A percentile compares a stretch with the other conserved stretches of the same genome.
Conservation (phyloP, 2,113 vertebrate species). For the Rhinopomastus cyanomelas region DNA sequence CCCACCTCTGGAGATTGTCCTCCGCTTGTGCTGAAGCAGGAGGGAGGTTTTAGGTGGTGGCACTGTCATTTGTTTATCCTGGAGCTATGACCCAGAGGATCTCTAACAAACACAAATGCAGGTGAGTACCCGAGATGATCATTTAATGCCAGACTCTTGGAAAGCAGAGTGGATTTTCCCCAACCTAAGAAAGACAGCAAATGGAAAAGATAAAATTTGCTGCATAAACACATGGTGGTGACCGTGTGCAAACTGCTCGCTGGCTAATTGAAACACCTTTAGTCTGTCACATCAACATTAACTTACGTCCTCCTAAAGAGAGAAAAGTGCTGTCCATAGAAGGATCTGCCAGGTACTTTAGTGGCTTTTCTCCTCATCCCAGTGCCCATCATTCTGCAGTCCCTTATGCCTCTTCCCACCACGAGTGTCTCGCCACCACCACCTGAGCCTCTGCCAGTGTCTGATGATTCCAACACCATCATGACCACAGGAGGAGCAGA, state of each 20-base stretch:
- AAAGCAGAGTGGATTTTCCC: not conserved
- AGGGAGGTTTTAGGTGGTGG: not conserved
- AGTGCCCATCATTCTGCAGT: not conserved
- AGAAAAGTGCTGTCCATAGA: not conserved
- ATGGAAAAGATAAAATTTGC: not conserved
- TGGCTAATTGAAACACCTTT: not conserved
- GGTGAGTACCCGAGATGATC: not conserved
- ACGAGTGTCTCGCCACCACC: accelerated
- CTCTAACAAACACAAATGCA: accelerated
- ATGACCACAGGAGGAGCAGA: not conserved
- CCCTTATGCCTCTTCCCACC: not conserved
- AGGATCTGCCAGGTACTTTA: not conserved
- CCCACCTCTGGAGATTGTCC: not conserved
- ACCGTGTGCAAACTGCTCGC: not conserved
- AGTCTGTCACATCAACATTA: not conserved
- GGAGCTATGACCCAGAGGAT: not conserved
- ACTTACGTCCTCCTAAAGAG: not conserved
- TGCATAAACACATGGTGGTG: not conserved
- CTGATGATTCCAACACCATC: not conserved
- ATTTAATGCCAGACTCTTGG: not conserved
- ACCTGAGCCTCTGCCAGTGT: not conserved
- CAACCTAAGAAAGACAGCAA: not conserved
- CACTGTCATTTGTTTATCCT: not conserved
- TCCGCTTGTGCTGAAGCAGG: not conserved
- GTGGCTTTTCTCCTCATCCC: not conserved